phyloP scores from a whole-genome alignment of 2,888 invertebrate species.

The Polydrusus tereticollis region DNA sequence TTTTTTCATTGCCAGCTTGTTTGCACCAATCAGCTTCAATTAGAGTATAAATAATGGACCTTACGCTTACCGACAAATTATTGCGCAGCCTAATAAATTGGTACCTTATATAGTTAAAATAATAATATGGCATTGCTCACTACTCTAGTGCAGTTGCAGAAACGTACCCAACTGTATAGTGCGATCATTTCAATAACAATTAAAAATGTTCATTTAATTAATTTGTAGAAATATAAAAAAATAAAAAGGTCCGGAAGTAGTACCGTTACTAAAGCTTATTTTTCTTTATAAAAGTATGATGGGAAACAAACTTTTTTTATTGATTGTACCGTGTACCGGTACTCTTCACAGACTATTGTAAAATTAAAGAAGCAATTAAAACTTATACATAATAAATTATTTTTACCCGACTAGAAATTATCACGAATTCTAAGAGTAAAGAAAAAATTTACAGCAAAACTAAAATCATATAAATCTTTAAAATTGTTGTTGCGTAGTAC shows the following conservation, averaged over 20 bases:
- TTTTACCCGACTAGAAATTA: constrained; percentile 33
- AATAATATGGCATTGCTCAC: constrained; percentile 37
- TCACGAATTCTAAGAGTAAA: constrained; percentile 7
- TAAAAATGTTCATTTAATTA: neutral
- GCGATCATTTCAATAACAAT: constrained; percentile 8
- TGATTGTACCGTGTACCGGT: neutral
- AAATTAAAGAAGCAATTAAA: neutral
- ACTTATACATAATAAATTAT: constrained; percentile 13
- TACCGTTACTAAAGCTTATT: no score
- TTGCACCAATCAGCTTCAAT: neutral
- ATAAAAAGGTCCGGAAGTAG: neutral
- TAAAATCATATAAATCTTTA: neutral
- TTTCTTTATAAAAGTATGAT: no score
- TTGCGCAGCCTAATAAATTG: constrained; percentile 4
- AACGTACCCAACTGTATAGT: constrained; percentile 39
- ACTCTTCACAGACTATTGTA: neutral
- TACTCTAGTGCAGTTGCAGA: constrained; percentile 46
- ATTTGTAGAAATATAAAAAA: neutral
- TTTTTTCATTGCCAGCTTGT: no score
- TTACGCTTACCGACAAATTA: neutral
- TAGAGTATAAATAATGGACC: no score
- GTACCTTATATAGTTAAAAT: constrained; percentile 5
- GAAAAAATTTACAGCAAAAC: neutral
- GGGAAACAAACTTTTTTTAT: no score
- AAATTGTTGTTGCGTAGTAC: neutral